Conservation (phyloP, 1,140 invertebrate genomes). For the Acromyrmex charruanus region DNA sequence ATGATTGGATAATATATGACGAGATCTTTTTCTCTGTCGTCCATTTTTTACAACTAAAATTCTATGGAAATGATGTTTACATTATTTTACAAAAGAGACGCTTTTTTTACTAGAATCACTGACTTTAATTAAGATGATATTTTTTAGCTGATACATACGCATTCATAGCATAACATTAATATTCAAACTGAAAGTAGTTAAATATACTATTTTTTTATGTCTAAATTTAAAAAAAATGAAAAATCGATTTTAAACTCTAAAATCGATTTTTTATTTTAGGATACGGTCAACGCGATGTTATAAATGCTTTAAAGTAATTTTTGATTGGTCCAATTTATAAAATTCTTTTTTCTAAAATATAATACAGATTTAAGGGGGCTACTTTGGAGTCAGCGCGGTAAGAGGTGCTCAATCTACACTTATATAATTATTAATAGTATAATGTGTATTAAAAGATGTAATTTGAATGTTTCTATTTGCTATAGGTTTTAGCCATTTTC, state of each 20-base stretch:
- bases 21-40: not conserved
- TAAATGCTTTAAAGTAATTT: no score
- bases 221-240: no score
- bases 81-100: not conserved
- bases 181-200: not conserved
- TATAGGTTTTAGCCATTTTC: no score
- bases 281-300: no score
- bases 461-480: no score
- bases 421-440: no score
- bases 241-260: not conserved
- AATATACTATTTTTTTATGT: not conserved
- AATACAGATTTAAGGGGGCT: no score
- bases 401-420: no score
- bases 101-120: not conserved
- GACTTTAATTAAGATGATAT: slow-evolving; percentile 18
- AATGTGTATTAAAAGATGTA: no score
- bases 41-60: slow-evolving; percentile 46
- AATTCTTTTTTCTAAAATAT: no score
- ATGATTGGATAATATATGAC: not conserved
- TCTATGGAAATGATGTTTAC: not conserved
- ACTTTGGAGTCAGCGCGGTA: no score
- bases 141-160: not conserved
- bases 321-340: no score
- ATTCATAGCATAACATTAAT: not conserved
- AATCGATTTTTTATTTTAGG: slow-evolving; percentile 8